Evolutionary conservation across 2,797 vertebrate species (phyloP), one percentile per base, ranked within the genome.

Genomic region (Austrolebias charrua): DNA sequence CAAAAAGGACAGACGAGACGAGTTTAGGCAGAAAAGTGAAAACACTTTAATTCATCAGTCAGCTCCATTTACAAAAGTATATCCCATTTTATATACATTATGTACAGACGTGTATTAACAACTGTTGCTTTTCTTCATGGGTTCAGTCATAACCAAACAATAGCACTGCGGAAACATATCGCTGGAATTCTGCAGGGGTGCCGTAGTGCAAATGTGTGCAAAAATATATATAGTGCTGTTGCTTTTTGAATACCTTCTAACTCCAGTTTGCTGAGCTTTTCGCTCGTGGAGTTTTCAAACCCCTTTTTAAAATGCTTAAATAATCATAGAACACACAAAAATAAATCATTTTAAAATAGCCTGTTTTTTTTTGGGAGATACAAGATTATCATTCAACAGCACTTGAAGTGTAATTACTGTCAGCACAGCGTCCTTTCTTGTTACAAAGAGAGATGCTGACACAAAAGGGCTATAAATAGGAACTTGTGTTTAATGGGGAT

Each of bases 81-180:
- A 92, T 92, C 88, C 91, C 91, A 89, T 92, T 92, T 92, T 93
- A 93, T 93, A 85, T 93, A 93, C 91, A 93, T 76, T 92, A 93
- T 92, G 75, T 93, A 93, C 90, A 93, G 63, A 75, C 80, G 80
- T 77, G 81, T 86, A 90, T 91, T 90, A 90, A 92, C 89, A 90
- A 88, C 88, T 84, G 86, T 71, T 69, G 82, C 86, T 88, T 84
- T 83, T 75, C 86, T 83, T 83, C 86, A 87, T 86, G 80, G 78
- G 86, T 82, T 88, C 82, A 84, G 81, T 90, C 84, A 88, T 69
- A 85, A 85, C 79, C 79, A 82, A 87, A 86, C 82, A 89, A 86
- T 83, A 86, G 80, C 84, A 86, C 78, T 81, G 83, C 74, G 82
- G 84, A 84, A 84, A 89, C 81, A 81, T 80, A 87, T 85, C 75